Evolutionary conservation across 2,888 invertebrate genomes (phyloP).

Genomic region (Mantis religiosa): DNA sequence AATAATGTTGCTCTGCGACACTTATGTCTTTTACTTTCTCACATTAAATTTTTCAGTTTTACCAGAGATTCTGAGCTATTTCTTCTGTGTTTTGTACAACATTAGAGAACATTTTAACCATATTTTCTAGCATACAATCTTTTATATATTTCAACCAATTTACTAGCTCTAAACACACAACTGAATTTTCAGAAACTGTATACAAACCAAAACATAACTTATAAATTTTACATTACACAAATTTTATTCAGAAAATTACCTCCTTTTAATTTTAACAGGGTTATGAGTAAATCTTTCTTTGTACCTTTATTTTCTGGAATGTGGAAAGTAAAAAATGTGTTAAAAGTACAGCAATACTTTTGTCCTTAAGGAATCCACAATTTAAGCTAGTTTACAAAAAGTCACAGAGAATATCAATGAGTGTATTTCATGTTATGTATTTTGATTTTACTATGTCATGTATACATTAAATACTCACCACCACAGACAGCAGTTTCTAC

Average conservation of each 20-base stretch:
- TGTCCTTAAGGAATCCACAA: not conserved
- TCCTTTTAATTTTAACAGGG: not conserved
- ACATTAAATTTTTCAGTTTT: not conserved
- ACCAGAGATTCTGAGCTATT: not conserved
- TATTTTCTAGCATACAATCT: not conserved
- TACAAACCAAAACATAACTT: not conserved
- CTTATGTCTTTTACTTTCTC: too few species aligned
- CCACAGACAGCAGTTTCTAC: not conserved
- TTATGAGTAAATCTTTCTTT: not conserved
- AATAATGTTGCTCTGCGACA: not conserved
- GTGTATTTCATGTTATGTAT: not conserved
- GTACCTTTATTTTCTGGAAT: not conserved
- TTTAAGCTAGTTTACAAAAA: not conserved
- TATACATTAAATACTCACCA: not conserved
- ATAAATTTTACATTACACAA: not conserved
- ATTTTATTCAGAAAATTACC: not conserved
- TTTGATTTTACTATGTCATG: not conserved
- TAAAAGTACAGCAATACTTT: not conserved
- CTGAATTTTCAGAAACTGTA: not conserved
- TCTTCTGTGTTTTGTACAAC: not conserved
- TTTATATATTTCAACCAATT: not conserved
- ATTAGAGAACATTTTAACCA: not conserved
- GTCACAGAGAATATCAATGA: not conserved
- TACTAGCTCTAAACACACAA: not conserved
- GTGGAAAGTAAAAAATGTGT: not conserved